phyloP scores from a whole-genome alignment of 2,113 vertebrate genomes.

The Corythornis cristatus region DNA sequence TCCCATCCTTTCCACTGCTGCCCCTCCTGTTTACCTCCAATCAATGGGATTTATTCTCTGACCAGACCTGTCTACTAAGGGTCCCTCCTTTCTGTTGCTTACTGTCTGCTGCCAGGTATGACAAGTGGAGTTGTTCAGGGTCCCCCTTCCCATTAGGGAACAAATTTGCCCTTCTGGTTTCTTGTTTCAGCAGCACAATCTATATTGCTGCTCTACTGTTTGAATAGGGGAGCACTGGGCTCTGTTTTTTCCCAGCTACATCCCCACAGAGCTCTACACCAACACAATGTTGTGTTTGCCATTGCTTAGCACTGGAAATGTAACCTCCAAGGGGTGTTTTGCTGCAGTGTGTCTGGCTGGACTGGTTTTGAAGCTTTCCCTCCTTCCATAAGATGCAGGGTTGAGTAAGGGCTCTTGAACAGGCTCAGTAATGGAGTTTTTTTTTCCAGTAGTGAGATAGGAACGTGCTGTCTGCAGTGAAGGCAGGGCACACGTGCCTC shows the following conservation, averaged over 20 bases:
- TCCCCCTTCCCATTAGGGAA: background rate
- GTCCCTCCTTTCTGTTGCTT: background rate
- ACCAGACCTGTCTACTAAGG: background rate
- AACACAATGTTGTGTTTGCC: background rate
- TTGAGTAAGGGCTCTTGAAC: background rate
- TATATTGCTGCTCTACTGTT: background rate
- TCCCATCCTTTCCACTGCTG: rapidly evolving
- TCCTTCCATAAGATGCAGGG: background rate
- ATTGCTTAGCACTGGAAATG: background rate
- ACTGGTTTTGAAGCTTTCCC: background rate
- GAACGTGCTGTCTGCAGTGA: background rate
- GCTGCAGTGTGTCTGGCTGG: background rate
- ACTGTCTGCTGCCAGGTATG: background rate
- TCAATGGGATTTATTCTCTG: background rate
- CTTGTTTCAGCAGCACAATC: background rate
- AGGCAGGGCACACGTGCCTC: background rate
- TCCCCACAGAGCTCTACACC: background rate
- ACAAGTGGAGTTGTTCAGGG: background rate
- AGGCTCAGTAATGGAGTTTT: background rate
- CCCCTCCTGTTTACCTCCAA: background rate
- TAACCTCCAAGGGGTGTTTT: background rate
- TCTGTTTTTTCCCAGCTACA: background rate
- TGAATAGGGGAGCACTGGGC: background rate
- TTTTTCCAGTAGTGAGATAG: background rate
- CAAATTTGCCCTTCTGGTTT: background rate